These are phyloP conservation scores for Scaptomyza tumidula DNA, from an alignment of 2,888 invertebrate genomes.

Conservation along the genomic window DNA sequence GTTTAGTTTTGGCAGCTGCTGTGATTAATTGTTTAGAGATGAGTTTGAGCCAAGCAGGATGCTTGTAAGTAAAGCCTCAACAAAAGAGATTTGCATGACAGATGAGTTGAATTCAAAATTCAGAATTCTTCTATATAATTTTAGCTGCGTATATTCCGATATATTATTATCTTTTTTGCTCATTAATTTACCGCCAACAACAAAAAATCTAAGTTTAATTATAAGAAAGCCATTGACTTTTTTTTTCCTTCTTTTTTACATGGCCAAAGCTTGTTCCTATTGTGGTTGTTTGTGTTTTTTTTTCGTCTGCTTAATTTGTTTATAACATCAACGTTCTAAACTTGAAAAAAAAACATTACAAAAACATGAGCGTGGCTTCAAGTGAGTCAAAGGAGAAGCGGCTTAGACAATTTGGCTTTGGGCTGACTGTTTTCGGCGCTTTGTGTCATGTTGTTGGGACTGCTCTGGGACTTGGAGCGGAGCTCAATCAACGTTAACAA, in stretches of 20 bases:
- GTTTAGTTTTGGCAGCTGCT: conserved; percentile 36
- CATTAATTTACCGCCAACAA: conserved; percentile 58
- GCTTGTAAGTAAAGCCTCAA: conserved; percentile 44
- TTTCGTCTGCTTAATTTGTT: conserved; percentile 54
- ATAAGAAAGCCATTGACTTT: conserved; percentile 76
- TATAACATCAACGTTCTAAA: conserved; percentile 79
- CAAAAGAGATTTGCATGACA: conserved; percentile 67
- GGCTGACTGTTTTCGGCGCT: conserved; percentile 16
- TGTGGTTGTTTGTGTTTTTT: neutral
- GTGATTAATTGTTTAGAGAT: conserved; percentile 59
- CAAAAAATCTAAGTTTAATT: conserved; percentile 59
- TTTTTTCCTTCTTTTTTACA: conserved; percentile 44
- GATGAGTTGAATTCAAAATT: conserved; percentile 19
- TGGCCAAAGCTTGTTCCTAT: conserved; percentile 17
- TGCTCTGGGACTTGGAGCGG: conserved; percentile 20
- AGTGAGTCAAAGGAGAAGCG: conserved; percentile 20
- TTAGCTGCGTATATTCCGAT: conserved; percentile 25
- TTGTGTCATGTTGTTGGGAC: conserved; percentile 32
- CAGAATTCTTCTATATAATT: conserved; percentile 37
- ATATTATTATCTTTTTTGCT: conserved; percentile 61
- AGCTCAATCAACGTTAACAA: conserved; percentile 69
- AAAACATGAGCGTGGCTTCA: conserved; percentile 24
- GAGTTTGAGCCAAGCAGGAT: conserved; percentile 59
- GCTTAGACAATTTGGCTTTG: conserved; percentile 56
- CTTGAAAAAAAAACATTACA: conserved; percentile 73